A percentile compares a stretch with the other conserved stretches of the same genome.
These are phyloP conservation scores for Pharmacophagus antenor DNA, from an alignment of 2,888 invertebrate genomes.

Conservation along the genomic window DNA sequence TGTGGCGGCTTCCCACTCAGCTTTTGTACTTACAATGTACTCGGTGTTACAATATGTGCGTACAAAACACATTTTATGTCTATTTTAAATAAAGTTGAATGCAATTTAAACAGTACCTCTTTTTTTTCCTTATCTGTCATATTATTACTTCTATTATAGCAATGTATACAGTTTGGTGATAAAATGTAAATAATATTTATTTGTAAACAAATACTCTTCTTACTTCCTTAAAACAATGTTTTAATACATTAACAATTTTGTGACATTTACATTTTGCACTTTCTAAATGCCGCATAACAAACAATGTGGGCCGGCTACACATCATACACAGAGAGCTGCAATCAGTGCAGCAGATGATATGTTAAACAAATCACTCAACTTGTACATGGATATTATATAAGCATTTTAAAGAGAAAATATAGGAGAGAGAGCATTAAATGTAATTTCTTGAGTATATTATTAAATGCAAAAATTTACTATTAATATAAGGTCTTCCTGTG, in stretches of 20 bases:
- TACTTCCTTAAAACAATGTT: not conserved
- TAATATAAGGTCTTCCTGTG: not conserved
- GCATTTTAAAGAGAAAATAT: constrained; percentile 4
- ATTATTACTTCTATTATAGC: not conserved
- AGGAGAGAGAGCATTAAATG: constrained; percentile 31
- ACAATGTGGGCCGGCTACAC: not conserved
- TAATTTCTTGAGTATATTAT: constrained; percentile 30
- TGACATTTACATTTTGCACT: not conserved
- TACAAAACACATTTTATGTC: not conserved
- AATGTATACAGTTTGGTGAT: not conserved
- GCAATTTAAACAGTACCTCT: not conserved
- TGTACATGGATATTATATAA: not conserved
- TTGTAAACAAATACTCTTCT: not conserved
- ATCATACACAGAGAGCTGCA: not conserved
- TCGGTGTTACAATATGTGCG: not conserved
- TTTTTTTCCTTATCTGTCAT: not conserved
- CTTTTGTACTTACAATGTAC: no score
- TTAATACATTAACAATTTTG: no score
- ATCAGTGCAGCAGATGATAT: not conserved
- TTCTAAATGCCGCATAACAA: not conserved
- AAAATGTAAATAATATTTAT: not conserved
- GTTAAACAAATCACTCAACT: not conserved
- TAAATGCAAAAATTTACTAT: constrained; percentile 27
- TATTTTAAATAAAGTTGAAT: not conserved
- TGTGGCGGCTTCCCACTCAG: no score